These are phyloP conservation scores for Rhabdornis inornatus DNA, from an alignment of 2,113 vertebrate species.

Conservation along the genomic window DNA sequence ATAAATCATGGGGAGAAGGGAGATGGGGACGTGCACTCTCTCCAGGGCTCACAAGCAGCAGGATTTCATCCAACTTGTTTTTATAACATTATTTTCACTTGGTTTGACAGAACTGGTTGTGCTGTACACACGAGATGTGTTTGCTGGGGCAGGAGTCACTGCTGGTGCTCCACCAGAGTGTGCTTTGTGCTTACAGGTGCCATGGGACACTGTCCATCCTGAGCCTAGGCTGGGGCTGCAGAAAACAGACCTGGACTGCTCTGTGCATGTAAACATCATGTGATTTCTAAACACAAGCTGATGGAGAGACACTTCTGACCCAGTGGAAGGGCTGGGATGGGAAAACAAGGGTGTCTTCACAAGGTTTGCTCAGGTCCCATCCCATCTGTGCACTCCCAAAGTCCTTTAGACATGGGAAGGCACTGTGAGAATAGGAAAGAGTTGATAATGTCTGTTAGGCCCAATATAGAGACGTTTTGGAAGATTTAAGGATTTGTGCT, in stretches of 20 bases:
- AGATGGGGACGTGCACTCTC: neutral
- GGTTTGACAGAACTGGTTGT: neutral
- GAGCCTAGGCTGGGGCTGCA: neutral
- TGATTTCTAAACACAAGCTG: neutral
- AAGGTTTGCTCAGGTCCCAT: neutral
- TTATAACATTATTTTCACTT: neutral
- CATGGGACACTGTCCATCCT: neutral
- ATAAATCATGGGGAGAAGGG: neutral
- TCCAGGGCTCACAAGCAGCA: neutral
- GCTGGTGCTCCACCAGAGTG: neutral
- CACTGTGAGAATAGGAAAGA: neutral
- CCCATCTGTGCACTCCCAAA: neutral
- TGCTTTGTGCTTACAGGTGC: neutral
- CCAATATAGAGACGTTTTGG: neutral
- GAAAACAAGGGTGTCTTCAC: neutral
- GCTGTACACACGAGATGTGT: neutral
- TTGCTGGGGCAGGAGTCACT: neutral
- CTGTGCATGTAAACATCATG: fast-evolving
- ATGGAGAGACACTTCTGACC: neutral
- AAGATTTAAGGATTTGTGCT: neutral
- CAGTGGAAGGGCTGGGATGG: neutral
- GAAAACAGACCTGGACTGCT: neutral
- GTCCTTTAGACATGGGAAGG: neutral
- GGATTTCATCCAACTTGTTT: neutral
- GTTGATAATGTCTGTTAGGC: neutral